These are phyloP conservation scores for Macrotis lagotis DNA, from an alignment of 2,113 vertebrate genomes.

Conservation along the genomic window DNA sequence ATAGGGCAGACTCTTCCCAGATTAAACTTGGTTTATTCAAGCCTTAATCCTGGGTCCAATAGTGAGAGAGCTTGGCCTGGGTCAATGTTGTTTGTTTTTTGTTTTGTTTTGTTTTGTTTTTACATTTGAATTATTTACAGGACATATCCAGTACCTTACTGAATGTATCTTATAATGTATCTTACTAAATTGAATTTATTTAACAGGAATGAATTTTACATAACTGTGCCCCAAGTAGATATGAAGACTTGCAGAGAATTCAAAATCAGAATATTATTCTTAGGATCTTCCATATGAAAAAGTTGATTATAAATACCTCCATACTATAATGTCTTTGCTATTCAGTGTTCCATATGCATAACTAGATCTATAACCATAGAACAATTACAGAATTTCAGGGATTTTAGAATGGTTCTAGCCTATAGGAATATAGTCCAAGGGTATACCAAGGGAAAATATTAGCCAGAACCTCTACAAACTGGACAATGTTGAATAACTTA, in stretches of 20 bases:
- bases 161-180: neutral
- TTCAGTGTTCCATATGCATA: neutral
- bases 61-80: too few species aligned
- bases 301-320: neutral
- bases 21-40: too few species aligned
- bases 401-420: neutral
- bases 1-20: too few species aligned
- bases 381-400: neutral
- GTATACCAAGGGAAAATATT: neutral
- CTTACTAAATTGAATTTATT: neutral
- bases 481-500: neutral
- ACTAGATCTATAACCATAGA: neutral
- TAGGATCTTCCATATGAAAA: neutral
- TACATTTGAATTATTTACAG: neutral
- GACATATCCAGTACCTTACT: neutral
- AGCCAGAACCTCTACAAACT: neutral
- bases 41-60: too few species aligned
- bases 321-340: neutral
- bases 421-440: neutral
- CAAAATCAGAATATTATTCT: neutral
- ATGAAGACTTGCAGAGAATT: neutral
- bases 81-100: neutral
- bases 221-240: neutral
- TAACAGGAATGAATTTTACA: neutral
- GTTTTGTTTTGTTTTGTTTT: neutral